phyloP scores from a whole-genome alignment of 2,888 invertebrate species.

The Schizotus pectinicornis region DNA sequence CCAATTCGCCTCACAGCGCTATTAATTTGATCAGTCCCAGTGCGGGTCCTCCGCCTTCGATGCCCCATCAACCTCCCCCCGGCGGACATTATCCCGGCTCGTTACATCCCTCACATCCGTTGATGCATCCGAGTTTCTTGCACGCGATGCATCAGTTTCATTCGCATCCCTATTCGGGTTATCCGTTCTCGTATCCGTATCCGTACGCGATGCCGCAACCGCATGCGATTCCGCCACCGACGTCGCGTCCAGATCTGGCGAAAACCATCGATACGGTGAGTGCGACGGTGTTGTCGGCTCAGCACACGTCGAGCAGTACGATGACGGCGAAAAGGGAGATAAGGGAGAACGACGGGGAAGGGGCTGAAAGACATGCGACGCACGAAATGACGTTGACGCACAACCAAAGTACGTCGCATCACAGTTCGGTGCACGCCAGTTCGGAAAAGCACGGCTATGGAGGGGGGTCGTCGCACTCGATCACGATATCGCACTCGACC shows the following conservation, averaged over 20 bases:
- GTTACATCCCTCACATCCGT: conserved; percentile 75
- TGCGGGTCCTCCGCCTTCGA: conserved; percentile 65
- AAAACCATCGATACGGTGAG: conserved; percentile 63
- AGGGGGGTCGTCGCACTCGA: conserved; percentile 61
- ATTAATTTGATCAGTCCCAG: conserved; percentile 67
- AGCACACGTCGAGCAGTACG: conserved; percentile 74
- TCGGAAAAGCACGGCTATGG: conserved; percentile 66
- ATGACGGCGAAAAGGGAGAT: conserved; percentile 72
- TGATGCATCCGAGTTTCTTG: conserved; percentile 72
- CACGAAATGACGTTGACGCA: conserved; percentile 71
- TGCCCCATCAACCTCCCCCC: conserved; percentile 64
- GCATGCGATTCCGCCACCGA: conserved; percentile 73
- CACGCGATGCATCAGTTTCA: conserved; percentile 66
- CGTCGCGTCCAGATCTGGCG: conserved; percentile 42
- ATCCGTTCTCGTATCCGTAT: conserved; percentile 74
- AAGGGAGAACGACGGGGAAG: conserved; percentile 47
- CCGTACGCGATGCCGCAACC: conserved; percentile 77
- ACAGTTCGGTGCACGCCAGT: conserved; percentile 70
- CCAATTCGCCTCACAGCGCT: conserved; percentile 63
- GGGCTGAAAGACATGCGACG: conserved; percentile 66
- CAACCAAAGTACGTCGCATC: conserved; percentile 71
- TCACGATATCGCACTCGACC: conserved; percentile 72
- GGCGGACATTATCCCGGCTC: conserved; percentile 65
- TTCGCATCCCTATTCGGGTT: conserved; percentile 72
- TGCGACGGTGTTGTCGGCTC: conserved; percentile 71